These are phyloP conservation scores for Tetranychus truncatus DNA, from an alignment of 2,888 invertebrate genomes.

Conservation along the genomic window DNA sequence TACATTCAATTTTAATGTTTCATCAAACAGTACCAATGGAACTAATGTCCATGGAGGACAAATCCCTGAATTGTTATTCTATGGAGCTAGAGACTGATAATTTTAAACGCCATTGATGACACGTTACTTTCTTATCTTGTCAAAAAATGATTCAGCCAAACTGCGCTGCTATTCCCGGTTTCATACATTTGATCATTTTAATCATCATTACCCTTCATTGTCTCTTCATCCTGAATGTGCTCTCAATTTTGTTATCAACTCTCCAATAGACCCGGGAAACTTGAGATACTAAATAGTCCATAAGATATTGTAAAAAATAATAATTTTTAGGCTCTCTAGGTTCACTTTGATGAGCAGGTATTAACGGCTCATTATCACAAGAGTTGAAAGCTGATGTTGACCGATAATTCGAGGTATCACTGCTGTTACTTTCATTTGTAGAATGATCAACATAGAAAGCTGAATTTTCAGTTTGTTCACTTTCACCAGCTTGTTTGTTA, in stretches of 20 bases:
- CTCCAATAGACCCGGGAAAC: conserved; percentile 73
- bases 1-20: conserved; percentile 91
- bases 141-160: too few relatives aligned
- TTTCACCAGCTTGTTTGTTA: background rate
- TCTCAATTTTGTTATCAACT: too few relatives aligned
- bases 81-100: too few relatives aligned
- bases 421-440: background rate
- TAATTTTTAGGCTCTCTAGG: conserved; percentile 54
- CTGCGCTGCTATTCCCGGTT: too few relatives aligned
- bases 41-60: conserved; percentile 94
- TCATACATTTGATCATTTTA: too few relatives aligned
- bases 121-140: too few relatives aligned
- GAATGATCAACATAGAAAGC: background rate
- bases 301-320: conserved; percentile 65
- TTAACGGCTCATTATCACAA: conserved; percentile 32
- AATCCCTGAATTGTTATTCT: conserved; percentile 88
- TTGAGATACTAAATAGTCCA: conserved; percentile 79
- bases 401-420: background rate
- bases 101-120: too few relatives aligned
- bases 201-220: too few relatives aligned
- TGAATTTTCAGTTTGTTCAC: background rate
- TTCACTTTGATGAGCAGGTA: conserved; percentile 63
- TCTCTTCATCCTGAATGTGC: too few relatives aligned
- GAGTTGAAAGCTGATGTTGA: background rate
- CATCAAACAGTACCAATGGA: conserved; percentile 88